Evolutionary conservation across 2,888 invertebrate species (phyloP), one percentile per base, ranked within the genome.

Genomic region (Gari tellinella): DNA sequence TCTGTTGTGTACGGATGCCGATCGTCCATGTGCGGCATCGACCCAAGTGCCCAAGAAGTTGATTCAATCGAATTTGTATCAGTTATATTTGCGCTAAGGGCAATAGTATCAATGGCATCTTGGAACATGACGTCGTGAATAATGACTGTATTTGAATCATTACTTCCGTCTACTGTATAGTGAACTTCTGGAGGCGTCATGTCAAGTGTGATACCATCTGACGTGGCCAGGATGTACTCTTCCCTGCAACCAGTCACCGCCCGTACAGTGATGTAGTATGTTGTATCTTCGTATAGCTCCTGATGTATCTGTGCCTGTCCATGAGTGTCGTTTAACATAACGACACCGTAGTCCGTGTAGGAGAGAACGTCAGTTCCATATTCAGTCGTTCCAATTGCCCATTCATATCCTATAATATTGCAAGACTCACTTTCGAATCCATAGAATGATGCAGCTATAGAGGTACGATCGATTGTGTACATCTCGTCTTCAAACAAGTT

Each of bases 351-450:
- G 25, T 68, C 61, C 0, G 85, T 84, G 65, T 73, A 87, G 1
- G 85, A 80, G 17, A 82, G 58, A 1, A 85, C 62, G 53, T 87
- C 84, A 1, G 85, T 82, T 15, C 72, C 77, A 51, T 76, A 86
- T 19, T 84, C 80, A 14, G 72, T 53, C 8, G 73, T 80, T 8
- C 87, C 87, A 15, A 87, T 70, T 0, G 79, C 84, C 86, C 86
- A 87, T 51, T 86, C 85, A 68, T 86, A 87, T 10, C 80, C 69
- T 2, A 72, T 53, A 7, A 87, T 85, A 45, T 79, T 81, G 58
- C 87, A 87, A 8, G 80, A 75, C 52, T 85, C 80, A 66, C 85
- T 85, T 52, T 83, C 78, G 72, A 87, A 87, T 1, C 87, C 87
- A 41, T 64, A 67, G 57, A 87, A 87, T 19, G 82, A 77, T 21